Conservation (phyloP, 2,888 invertebrate species). For the Drosophila pegasa region DNA sequence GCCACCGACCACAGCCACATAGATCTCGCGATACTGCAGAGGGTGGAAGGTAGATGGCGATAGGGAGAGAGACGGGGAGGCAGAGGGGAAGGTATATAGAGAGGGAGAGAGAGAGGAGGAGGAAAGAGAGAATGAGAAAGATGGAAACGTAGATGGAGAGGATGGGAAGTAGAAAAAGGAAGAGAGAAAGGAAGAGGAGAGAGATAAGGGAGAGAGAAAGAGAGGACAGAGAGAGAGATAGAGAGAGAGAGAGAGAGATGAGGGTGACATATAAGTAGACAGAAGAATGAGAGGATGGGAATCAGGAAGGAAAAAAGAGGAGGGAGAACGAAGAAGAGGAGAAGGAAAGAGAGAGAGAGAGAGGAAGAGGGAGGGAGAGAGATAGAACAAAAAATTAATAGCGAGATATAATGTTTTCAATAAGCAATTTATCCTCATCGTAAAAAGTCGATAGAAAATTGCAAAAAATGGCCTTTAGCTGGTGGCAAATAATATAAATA, state of each 20-base stretch:
- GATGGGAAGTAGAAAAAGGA: too few species aligned
- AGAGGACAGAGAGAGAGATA: not conserved
- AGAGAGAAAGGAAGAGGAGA: not conserved
- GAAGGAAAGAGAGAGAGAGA: not conserved
- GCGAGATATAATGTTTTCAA: not conserved
- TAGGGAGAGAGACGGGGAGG: not conserved
- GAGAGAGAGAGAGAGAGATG: not conserved
- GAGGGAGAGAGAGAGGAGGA: not conserved
- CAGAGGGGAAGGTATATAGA: not conserved
- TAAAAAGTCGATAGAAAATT: not conserved
- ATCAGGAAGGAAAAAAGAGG: too few species aligned
- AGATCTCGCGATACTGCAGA: slow-evolving; percentile 83
- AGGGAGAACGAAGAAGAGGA: not conserved
- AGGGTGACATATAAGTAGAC: too few species aligned
- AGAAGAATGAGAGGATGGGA: too few species aligned
- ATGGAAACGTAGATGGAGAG: too few species aligned
- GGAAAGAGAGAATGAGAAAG: not conserved
- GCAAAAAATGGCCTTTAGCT: too few species aligned
- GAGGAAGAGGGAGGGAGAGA: not conserved
- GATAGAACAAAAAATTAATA: not conserved
- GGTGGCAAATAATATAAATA: too few species aligned
- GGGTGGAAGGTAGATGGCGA: not conserved
- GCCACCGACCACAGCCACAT: slow-evolving; percentile 84
- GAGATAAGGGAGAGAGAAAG: too few species aligned
- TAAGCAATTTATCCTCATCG: not conserved